Evolutionary conservation across 2,888 invertebrate genomes (phyloP).

Genomic region (Drosophila mimica): DNA sequence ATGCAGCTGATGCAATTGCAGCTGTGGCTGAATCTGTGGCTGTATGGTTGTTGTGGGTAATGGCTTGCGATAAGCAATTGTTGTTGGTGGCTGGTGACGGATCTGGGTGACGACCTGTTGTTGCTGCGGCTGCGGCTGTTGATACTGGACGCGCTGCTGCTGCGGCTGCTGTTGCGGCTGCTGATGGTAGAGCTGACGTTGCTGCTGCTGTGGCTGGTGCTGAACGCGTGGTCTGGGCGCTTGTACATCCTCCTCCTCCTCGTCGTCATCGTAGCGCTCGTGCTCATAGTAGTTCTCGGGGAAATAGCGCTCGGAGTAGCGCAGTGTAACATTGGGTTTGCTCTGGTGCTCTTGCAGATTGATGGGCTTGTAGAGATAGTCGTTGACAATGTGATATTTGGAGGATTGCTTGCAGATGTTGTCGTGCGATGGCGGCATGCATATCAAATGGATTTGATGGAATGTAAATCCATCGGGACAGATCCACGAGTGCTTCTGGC

Average conservation of each 20-base stretch:
- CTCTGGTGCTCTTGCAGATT: slow-evolving; percentile 93
- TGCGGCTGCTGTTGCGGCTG: slow-evolving; percentile 57
- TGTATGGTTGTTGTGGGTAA: slow-evolving; percentile 77
- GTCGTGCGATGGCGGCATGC: slow-evolving; percentile 95
- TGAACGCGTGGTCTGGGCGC: slow-evolving; percentile 81
- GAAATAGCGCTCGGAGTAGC: slow-evolving; percentile 94
- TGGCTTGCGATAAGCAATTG: slow-evolving; percentile 80
- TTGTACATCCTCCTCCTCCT: slow-evolving; percentile 81
- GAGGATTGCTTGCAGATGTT: slow-evolving; percentile 95
- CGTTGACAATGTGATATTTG: slow-evolving; percentile 96
- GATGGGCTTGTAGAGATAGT: slow-evolving; percentile 94
- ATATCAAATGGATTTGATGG: slow-evolving; percentile 94
- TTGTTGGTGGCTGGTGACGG: slow-evolving; percentile 78
- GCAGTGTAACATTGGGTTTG: slow-evolving; percentile 91
- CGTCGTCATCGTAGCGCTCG: slow-evolving; percentile 84
- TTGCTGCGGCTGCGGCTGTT: slow-evolving; percentile 63
- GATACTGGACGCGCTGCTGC: slow-evolving; percentile 66
- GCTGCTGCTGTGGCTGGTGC: slow-evolving; percentile 80
- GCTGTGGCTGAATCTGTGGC: slow-evolving; percentile 77
- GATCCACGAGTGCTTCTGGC: slow-evolving; percentile 95
- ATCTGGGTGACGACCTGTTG: slow-evolving; percentile 72
- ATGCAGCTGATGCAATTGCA: slow-evolving; percentile 73
- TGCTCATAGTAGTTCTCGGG: slow-evolving; percentile 92
- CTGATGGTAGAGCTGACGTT: slow-evolving; percentile 58
- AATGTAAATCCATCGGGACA: slow-evolving; percentile 93